These are phyloP conservation scores for Benitochromis conjunctus DNA, from an alignment of 2,113 vertebrate genomes.

Conservation along the genomic window DNA sequence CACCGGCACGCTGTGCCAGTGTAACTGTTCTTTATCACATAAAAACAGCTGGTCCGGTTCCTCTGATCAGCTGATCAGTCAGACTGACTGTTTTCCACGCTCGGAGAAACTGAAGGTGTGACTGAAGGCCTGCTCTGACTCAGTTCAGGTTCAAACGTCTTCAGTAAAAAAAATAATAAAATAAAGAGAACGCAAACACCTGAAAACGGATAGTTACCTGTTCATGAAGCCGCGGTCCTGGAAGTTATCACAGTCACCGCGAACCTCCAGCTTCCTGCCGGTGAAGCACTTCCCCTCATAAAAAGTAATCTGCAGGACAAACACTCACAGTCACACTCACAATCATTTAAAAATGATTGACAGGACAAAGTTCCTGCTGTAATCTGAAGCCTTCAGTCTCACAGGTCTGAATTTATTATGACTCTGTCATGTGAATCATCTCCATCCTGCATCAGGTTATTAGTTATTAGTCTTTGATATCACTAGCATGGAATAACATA, in stretches of 20 bases:
- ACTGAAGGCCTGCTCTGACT: background rate
- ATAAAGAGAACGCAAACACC: background rate
- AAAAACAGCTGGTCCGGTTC: accelerated
- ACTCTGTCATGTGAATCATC: background rate
- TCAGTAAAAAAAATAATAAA: background rate
- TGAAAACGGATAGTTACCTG: slow-evolving; percentile 14
- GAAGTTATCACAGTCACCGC: slow-evolving; percentile 86
- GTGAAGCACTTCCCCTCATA: slow-evolving; percentile 90
- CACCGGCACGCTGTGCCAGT: background rate
- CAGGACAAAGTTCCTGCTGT: accelerated
- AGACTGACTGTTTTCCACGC: background rate
- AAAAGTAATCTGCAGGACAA: slow-evolving; percentile 78
- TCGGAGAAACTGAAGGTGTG: background rate
- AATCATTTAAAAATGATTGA: accelerated
- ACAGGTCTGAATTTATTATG: background rate
- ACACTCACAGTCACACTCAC: accelerated
- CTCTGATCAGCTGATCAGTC: background rate
- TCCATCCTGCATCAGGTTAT: accelerated
- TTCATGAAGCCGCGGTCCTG: slow-evolving; percentile 89
- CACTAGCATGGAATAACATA: background rate
- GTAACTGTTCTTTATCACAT: too few relatives aligned
- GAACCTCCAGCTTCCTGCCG: slow-evolving; percentile 83
- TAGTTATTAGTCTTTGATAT: background rate
- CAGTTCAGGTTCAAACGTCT: background rate
- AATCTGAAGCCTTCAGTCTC: background rate